Conservation (phyloP, 2,113 vertebrate species). For the Stegostoma tigrinum region DNA sequence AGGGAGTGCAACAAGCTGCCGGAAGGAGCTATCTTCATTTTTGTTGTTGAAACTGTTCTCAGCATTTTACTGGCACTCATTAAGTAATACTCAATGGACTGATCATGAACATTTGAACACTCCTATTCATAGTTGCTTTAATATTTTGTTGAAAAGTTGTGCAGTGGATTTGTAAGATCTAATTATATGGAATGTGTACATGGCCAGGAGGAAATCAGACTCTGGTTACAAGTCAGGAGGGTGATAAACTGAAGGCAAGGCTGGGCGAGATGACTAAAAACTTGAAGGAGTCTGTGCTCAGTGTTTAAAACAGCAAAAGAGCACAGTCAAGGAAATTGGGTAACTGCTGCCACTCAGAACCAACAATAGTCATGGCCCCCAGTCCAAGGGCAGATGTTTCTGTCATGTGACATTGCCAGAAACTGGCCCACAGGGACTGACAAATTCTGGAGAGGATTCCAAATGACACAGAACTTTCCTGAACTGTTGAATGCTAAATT, state of each 20-base stretch:
- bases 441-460: background rate
- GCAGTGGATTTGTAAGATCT: background rate
- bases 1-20: slow-evolving; percentile 49
- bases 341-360: background rate
- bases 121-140: background rate
- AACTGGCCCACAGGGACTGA: background rate
- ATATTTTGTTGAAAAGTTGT: background rate
- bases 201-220: background rate
- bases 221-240: no score
- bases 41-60: slow-evolving; percentile 54
- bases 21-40: slow-evolving; percentile 54
- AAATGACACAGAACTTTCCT: background rate
- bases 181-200: background rate
- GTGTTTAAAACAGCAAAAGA: background rate
- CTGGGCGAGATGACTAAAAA: background rate
- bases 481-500: background rate
- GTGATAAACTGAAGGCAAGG: background rate
- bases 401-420: background rate
- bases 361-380: background rate
- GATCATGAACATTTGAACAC: background rate
- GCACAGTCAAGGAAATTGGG: background rate
- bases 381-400: background rate
- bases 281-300: background rate
- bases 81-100: slow-evolving; percentile 49
- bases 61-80: slow-evolving; percentile 58